Base-by-base conservation (phyloP, 2,113 vertebrate species). In the Trematomus loennbergii region DNA sequence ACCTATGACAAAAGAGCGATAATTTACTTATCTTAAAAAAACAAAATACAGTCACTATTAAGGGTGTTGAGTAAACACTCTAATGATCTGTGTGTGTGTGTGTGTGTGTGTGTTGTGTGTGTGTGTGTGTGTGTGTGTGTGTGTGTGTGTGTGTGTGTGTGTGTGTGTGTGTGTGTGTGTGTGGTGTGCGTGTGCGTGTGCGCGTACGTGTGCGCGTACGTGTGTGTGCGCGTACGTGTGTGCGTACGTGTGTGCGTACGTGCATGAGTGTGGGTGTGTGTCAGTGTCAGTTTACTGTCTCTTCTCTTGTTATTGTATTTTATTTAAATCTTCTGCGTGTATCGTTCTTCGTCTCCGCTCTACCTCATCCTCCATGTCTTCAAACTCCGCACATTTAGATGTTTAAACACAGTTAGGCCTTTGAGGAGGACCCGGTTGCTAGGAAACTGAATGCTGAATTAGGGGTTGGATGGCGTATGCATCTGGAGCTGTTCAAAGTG, bases 341-440 rank as follows among this genome's bases (percentile, higher is more conserved):
- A 81, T 46, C 12, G 9, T 33, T 64, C 68, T n/a, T 50, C 67
- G 54, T 71, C 66, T 5, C 50, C 52, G 4, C 54, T 72, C 46
- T 61, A 43, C 58, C 60, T 88, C 78, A 54, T 63, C 57, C 48
- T 62, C 79, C 36, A 69, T 85, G 57, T 78, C 65, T 70, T 71
- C 58, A 49, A 82, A 87, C 72, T 81, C 65, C 49, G 52, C 25
- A 79, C 78, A 78, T 17, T 53, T 50, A 68, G 58, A 85, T 86
- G 66, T 86, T 81, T 86, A 52, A 88, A 86, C 82, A 86, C 85
- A 88, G 72, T 78, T 78, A 54, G 64, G 84, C 77, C 81, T 92
- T 89, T 91, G 86, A 91, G 72, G 83, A 40, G 72, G 63, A 65
- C 43, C 15, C 43, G 50, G 92, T 94, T 93, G 92, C 93, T 94